These are phyloP conservation scores for Eristalis tenax DNA, from an alignment of 2,888 invertebrate species.

Conservation along the genomic window DNA sequence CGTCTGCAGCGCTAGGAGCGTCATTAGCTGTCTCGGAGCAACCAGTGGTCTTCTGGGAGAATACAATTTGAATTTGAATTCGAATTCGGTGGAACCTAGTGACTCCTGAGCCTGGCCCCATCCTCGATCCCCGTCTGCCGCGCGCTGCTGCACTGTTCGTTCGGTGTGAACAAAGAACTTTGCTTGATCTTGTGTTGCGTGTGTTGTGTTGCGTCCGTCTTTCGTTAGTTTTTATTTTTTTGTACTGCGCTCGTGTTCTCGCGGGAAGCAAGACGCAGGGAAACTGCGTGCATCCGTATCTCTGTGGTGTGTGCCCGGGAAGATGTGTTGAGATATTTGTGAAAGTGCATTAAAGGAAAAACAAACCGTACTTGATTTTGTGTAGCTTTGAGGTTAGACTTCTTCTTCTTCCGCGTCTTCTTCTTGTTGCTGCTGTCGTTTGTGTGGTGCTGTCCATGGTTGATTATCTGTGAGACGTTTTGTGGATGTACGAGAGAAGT, in stretches of 20 bases:
- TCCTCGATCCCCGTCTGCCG: background rate
- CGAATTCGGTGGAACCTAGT: slow-evolving; percentile 4
- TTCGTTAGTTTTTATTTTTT: background rate
- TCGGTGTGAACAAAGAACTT: slow-evolving; percentile 52
- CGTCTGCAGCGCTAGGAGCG: slow-evolving; percentile 56
- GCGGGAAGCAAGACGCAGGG: background rate
- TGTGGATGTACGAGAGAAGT: background rate
- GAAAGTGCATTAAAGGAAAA: slow-evolving; percentile 62
- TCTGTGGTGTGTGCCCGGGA: background rate
- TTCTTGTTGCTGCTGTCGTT: background rate
- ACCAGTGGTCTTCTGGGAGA: background rate
- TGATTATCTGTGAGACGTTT: background rate
- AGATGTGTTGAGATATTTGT: slow-evolving; percentile 47
- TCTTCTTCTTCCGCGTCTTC: background rate
- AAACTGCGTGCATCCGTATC: slow-evolving; percentile 17
- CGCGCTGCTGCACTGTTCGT: background rate
- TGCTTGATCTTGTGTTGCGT: slow-evolving; percentile 33
- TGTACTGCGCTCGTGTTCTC: background rate
- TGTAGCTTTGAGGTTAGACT: slow-evolving; percentile 5
- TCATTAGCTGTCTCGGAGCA: slow-evolving; percentile 12
- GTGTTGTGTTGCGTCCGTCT: background rate
- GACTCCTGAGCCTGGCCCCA: background rate
- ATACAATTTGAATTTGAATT: background rate
- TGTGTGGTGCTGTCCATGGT: background rate
- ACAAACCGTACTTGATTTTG: slow-evolving; percentile 23